Conservation (phyloP, 2,797 vertebrate genomes). For the Gymnopithys bicolor region DNA sequence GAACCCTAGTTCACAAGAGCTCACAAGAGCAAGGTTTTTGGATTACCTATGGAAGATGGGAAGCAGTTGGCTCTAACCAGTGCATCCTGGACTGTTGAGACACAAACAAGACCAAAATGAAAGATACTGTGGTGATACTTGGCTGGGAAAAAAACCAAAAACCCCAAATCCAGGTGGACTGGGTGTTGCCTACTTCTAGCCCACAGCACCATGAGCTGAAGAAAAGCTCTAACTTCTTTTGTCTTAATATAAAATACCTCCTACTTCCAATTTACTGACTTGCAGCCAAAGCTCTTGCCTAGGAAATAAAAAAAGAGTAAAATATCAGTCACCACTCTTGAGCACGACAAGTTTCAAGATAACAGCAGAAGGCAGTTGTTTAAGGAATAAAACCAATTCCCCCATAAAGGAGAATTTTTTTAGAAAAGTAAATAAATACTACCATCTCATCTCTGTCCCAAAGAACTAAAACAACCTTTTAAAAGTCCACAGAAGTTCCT, state of each 20-base stretch:
- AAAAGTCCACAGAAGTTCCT: neutral
- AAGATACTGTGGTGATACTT: neutral
- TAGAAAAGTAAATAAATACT: neutral
- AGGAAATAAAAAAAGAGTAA: too few relatives aligned
- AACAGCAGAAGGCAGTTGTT: neutral
- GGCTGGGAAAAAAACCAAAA: neutral
- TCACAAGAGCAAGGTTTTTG: neutral
- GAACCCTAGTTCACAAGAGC: neutral
- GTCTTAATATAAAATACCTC: neutral
- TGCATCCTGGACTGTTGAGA: accelerated
- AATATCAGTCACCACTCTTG: neutral
- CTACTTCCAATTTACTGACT: neutral
- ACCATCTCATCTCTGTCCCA: neutral
- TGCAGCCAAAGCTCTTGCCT: neutral
- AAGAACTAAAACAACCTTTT: neutral
- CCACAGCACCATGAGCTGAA: neutral
- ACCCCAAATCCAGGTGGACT: neutral
- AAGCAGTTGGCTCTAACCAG: neutral
- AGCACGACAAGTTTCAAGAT: neutral
- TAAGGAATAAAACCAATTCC: neutral
- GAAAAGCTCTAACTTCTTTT: neutral
- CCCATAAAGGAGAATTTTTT: neutral
- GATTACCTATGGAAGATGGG: accelerated
- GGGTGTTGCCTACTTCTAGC: neutral
- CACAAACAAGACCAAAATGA: neutral